Percentiles rank a stretch among this genome's conserved stretches.
These are phyloP conservation scores for Drosophila parthenogenetica DNA, from an alignment of 2,888 invertebrate species.

Conservation along the genomic window DNA sequence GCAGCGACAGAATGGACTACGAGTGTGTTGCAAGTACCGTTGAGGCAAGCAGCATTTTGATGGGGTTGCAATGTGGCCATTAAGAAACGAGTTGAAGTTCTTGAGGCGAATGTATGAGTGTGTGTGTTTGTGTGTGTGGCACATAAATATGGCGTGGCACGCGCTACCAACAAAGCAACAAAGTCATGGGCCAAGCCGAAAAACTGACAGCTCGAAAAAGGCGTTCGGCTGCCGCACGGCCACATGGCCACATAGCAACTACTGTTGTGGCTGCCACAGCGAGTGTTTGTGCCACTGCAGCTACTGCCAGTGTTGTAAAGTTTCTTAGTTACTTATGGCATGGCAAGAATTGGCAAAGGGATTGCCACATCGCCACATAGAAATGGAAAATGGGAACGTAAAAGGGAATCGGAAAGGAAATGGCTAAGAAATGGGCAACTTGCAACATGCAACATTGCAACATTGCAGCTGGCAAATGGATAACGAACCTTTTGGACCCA, in stretches of 20 bases:
- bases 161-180: constrained; percentile 51
- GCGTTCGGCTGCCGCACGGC: constrained; percentile 26
- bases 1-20: constrained; percentile 29
- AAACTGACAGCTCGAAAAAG: constrained; percentile 40
- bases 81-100: too few species aligned
- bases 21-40: background rate
- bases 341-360: constrained; percentile 20
- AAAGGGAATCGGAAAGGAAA: background rate
- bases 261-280: background rate
- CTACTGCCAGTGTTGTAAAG: constrained; percentile 29
- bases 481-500: constrained; percentile 32
- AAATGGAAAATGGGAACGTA: too few species aligned
- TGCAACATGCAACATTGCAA: constrained; percentile 6
- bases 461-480: constrained; percentile 10
- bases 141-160: constrained; percentile 60
- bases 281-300: background rate
- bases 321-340: constrained; percentile 49
- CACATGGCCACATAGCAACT: background rate
- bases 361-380: background rate
- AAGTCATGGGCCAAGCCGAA: constrained; percentile 47
- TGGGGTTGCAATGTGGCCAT: too few species aligned
- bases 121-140: constrained; percentile 21
- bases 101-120: background rate
- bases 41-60: too few species aligned
- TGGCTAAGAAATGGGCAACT: background rate